Conservation (phyloP, 1,140 invertebrate species). For the Euwallacea similis region DNA sequence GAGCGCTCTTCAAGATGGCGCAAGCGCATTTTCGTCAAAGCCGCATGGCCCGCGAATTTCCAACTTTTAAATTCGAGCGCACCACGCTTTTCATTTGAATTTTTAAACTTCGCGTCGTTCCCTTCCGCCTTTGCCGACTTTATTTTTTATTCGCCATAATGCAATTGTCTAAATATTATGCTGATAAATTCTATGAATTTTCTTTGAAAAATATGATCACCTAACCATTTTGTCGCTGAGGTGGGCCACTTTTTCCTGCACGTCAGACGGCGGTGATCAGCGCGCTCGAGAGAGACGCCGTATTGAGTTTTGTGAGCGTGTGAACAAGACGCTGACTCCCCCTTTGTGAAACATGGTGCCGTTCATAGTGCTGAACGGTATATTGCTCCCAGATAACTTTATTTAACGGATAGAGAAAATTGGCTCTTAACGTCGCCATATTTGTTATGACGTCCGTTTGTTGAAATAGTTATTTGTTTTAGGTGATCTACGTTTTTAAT, state of each 20-base stretch:
- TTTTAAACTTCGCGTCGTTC: not conserved
- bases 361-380: conserved; percentile 49
- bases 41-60: conserved; percentile 19
- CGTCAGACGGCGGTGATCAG: conserved; percentile 21
- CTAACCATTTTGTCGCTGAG: not conserved
- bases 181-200: not conserved
- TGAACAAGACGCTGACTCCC: conserved; percentile 48
- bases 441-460: conserved; percentile 10
- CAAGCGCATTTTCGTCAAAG: not conserved
- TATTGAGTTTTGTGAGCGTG: conserved; percentile 45
- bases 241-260: conserved; percentile 32
- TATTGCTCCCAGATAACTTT: conserved; percentile 45
- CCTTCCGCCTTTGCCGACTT: too few species aligned
- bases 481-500: too few species aligned
- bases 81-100: not conserved
- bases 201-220: not conserved
- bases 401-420: conserved; percentile 40
- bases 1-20: not conserved
- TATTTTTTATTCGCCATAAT: too few species aligned
- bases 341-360: conserved; percentile 50
- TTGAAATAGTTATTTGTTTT: not conserved
- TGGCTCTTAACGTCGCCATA: conserved; percentile 36
- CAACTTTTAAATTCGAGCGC: conserved; percentile 22
- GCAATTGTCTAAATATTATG: too few species aligned
- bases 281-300: conserved; percentile 25